Evolutionary conservation across 2,113 vertebrate genomes (phyloP).

Genomic region (Grallaria varia): DNA sequence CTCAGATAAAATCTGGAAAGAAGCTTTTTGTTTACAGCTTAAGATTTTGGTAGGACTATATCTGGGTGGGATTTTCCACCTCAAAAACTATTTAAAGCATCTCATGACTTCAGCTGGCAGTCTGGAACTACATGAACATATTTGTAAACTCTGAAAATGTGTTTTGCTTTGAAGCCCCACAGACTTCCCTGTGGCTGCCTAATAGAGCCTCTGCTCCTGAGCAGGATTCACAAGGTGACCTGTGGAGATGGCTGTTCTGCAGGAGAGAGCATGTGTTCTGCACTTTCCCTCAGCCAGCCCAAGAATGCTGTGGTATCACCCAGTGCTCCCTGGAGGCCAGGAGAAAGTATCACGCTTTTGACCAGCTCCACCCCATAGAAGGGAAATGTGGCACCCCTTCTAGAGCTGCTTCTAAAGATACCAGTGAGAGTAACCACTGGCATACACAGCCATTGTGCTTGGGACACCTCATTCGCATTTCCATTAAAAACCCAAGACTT

Average conservation of each 20-base stretch:
- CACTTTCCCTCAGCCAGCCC: background rate
- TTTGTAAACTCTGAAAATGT: background rate
- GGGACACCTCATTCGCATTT: background rate
- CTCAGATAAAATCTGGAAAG: background rate
- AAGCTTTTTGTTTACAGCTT: background rate
- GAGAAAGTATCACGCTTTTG: background rate
- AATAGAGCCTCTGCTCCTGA: background rate
- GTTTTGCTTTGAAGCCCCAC: background rate
- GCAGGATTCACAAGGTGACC: background rate
- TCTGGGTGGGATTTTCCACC: background rate
- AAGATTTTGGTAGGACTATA: background rate
- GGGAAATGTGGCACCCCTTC: background rate
- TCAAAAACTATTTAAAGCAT: background rate
- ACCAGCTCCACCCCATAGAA: background rate
- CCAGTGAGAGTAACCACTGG: accelerated
- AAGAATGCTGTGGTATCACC: background rate
- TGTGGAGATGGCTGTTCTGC: background rate
- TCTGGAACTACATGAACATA: background rate
- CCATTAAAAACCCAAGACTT: background rate
- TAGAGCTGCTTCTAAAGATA: background rate
- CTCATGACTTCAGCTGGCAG: background rate
- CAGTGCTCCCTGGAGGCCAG: background rate
- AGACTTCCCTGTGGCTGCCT: background rate
- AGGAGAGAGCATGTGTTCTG: background rate
- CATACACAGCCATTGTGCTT: background rate